Base-by-base conservation (phyloP, 2,797 vertebrate species). In the Bryconaethiops microstoma region DNA sequence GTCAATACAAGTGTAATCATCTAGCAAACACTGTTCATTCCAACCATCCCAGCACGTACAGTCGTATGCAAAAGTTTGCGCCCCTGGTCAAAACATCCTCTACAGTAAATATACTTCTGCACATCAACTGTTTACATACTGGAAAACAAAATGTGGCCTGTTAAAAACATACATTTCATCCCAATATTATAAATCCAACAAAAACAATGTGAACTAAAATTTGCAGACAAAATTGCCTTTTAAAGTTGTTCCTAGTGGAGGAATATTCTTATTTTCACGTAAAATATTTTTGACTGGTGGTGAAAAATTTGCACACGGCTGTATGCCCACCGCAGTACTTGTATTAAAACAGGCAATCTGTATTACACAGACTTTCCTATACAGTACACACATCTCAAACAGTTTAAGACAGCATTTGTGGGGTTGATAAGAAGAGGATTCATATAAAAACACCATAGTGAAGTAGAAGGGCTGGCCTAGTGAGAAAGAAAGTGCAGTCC, bases 321-420 rank as follows among this genome's bases (percentile, higher is more conserved):
- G 48, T 52, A 14, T 52, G 48, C 13, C 13, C 12, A 52, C 13
- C 48, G 16, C 35, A 35, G 35, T 35, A 35, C 35, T 35, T 35
- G 55, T 57, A 60, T 23, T 45, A 13, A 21, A 10, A 68, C 39
- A 40, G 64, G 3, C 5, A 67, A 45, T 45, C 29, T 35, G 25
- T 16, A 35, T 64, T 64, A 35, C 6, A 7, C 6, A 16, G 0
- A 2, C 14, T 19, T 19, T 23, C n/a, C n/a, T 59, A 62, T 12
- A 62, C 9, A 8, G 59, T 39, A 39, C 14, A 19, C 16, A 25
- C 17, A 1, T 78, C 73, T 84, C 87, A 87, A 85, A 89, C 82
- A 86, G 88, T 83, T 17, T 42, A 60, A 84, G 89, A 85, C 83
- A 87, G 35, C 14, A 8, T 73, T 17, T 89, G 83, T 87, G 88